Base-by-base conservation (phyloP, 2,888 invertebrate genomes). In the Monochamus alternatus region DNA sequence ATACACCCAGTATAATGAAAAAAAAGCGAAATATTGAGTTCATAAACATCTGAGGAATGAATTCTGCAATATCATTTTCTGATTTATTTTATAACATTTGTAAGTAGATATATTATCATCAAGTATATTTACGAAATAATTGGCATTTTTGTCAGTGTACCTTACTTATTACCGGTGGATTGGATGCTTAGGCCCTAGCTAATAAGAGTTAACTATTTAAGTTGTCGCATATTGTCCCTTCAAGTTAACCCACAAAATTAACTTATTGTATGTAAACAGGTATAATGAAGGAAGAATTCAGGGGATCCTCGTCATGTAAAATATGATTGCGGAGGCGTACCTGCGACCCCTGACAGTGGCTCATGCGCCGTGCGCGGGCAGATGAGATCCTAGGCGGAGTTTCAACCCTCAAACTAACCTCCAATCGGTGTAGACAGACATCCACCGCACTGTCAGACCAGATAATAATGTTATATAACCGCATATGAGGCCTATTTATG, bases 341-440 rank as follows among this genome's bases (percentile, higher is more conserved):
- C 86, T 85, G 85, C 82, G 83, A 80, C 82, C 81, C 82, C 81
- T 76, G 67, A 75, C 72, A 74, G 68, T 69, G 75, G 80, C 78
- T 81, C 85, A 77, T 84, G 84, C 84, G 84, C 82, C 32, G 14
- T 79, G 14, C 22, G 30, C 58, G 64, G 72, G 75, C 77, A 80
- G 86, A 85, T 84, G 85, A 38, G 38, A 80, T 80, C 78, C 80
- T 51, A 79, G 84, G 85, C 84, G 85, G 80, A 79, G 85, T 79
- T 73, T 80, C 65, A 78, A 59, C 79, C 83, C 84, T 82, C 83
- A 77, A 74, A 77, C 81, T 69, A 76, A 80, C 83, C 85, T 84
- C 86, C 86, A 86, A 87, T 85, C 85, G 84, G 81, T 85, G 85
- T 80, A 77, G 82, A 84, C 81, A 84, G 84, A 85, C 84, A 84